Base-by-base conservation (phyloP, 2,888 invertebrate species). In the Oxyteleia sp. region DNA sequence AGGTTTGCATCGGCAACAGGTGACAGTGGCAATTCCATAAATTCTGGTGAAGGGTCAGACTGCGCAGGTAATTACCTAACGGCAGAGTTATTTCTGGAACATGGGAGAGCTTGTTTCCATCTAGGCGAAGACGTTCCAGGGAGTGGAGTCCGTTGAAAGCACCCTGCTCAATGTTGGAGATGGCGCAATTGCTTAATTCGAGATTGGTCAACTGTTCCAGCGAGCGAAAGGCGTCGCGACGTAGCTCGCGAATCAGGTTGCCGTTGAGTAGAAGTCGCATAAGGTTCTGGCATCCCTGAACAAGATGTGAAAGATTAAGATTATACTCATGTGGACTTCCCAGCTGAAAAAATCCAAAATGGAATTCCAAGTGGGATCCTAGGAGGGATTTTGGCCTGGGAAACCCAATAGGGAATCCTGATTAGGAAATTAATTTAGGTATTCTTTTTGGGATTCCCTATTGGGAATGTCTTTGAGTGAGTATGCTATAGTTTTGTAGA, bases 1-100 rank as follows among this genome's bases (percentile, higher is more conserved):
- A 98, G 84, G 95, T 94, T 90, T 97, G 96, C 90, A 98, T 94
- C 89, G 97, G 96, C 87, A 96, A 94, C 90, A 98, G 94, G 87
- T 96, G 95, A 93, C 98, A 98, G 93, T 98, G 97, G 93, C 98
- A 98, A 87, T 96, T 95, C 98, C 98, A 98, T 86, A 96, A 96
- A 94, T 98, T 98, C 92, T 96, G 96, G 92, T 98, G 96, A 87
- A 98, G 94, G 89, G 97, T 96, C 76, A 98, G 95, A 75, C 97
- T 97, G 88, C 97, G 96, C 87, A 98, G 94, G 57, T 96, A 95
- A 82, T 96, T 95, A n/a, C 97, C 97, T 64, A 97, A 94, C 0
- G 93, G 93, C 7, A 93, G 71, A 3, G 92, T 91, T 72, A 74
- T 84, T 18, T 90, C 89, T 0, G 92, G 91, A 88, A 96, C 95